Evolutionary conservation across 2,888 invertebrate genomes (phyloP), one percentile per base, ranked within the genome.

Genomic region (Ptychoptera albimana): DNA sequence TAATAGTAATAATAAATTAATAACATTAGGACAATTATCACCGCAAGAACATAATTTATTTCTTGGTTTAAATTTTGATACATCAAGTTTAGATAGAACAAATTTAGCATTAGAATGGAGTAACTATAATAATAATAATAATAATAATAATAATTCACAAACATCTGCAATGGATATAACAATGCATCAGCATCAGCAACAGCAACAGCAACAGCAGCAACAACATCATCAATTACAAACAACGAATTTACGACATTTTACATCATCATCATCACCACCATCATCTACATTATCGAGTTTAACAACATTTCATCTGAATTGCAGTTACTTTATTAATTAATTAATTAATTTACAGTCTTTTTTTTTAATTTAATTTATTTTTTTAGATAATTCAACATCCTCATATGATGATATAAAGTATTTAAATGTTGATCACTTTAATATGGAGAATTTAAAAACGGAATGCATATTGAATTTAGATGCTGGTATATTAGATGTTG

Each of bases 361-460:
- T 23, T 23, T 23, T 5, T 23, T 23, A 23, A 23, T 23, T 5
- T 23, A 29, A 44, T 45, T 32, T 42, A 41, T 34, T 31, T 52
- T 46, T 51, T 55, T 63, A 43, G 62, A 60, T 38, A 56, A 59
- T 42, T 55, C 56, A 29, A 51, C 50, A 36, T 60, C 64, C 37
- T 58, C 61, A 32, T 64, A 64, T 45, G 65, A 66, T 43, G 66
- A 63, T 51, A 65, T 65, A 56, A 65, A 66, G 52, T 66, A 63
- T 50, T 56, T 66, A 39, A 63, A 61, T 51, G 64, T 64, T 43
- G 66, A 66, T 52, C 64, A 66, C 49, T 66, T 64, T 45, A 63
- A 63, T 49, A 66, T 66, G 49, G 66, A 66, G 32, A 62, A 60
- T 50, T 63, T 66, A 44, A 65, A 64, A 50, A 60, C 62, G 37